phyloP scores from a whole-genome alignment of 1,140 invertebrate genomes.

The Sycophaga agraensis region DNA sequence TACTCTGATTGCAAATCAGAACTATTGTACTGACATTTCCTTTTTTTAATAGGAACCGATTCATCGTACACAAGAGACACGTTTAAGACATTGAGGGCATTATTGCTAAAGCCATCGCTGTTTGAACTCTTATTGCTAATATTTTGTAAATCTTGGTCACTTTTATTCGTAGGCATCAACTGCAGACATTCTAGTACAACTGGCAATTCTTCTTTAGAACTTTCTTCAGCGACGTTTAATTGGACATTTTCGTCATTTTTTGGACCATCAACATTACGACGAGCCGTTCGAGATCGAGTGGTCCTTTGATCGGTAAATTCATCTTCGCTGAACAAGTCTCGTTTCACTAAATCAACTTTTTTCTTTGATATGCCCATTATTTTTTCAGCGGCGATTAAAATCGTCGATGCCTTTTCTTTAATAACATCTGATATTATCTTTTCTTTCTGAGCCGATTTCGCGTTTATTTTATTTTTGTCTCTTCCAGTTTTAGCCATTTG shows the following conservation, averaged over 20 bases:
- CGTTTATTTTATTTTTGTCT: neutral
- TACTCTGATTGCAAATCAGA: slow-evolving; percentile 36
- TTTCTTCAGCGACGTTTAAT: neutral
- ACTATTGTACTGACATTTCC: slow-evolving; percentile 38
- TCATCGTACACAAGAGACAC: slow-evolving; percentile 46
- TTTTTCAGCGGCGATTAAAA: slow-evolving; percentile 13
- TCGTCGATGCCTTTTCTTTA: too few relatives aligned
- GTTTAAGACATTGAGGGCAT: neutral
- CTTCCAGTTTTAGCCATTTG: neutral
- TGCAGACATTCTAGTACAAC: slow-evolving; percentile 48
- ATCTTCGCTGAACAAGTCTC: slow-evolving; percentile 53
- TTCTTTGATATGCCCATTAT: slow-evolving; percentile 33
- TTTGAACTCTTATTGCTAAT: neutral
- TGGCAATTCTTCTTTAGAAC: slow-evolving; percentile 36
- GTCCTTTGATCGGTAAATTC: slow-evolving; percentile 43
- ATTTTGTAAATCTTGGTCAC: slow-evolving; percentile 26
- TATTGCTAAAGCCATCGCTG: neutral
- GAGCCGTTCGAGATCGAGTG: slow-evolving; percentile 30
- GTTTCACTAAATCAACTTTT: slow-evolving; percentile 49
- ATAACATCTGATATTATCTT: too few relatives aligned
- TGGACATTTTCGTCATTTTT: slow-evolving; percentile 1
- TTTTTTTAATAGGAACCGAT: slow-evolving; percentile 34
- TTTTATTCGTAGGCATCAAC: slow-evolving; percentile 47
- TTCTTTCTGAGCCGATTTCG: neutral
- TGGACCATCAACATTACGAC: neutral